Evolutionary conservation across 2,888 invertebrate genomes (phyloP), one percentile per base, ranked within the genome.

Genomic region (Hedychridium roseum): DNA sequence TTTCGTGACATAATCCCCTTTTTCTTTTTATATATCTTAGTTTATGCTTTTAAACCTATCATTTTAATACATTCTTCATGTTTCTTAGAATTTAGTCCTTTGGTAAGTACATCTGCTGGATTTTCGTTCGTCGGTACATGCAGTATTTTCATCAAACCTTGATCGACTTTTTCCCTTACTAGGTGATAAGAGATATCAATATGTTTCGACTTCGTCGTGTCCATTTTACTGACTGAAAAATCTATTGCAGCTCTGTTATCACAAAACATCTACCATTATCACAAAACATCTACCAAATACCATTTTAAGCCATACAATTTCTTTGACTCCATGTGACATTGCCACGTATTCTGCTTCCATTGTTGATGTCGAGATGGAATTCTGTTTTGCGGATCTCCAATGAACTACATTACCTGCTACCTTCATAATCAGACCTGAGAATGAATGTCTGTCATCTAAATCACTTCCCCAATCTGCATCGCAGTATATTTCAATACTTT

Each of bases 321-420:
- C 41, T 18, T 26, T 30, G 1, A 30, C 26, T 30, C 26, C 47
- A 12, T 17, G 9, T 12, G 21, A 28, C 37, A 36, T 12, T 1
- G 36, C 2, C n/a, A 42, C 28, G 28, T 46, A 40, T 27, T 40
- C 35, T 1, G 46, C 35, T 34, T 41, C 47, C 18, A 34, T 46
- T 11, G 35, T 34, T 2, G 34, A 47, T 1, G 26, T 36, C 2
- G 32, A 36, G 1, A 47, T 26, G 11, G 27, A 23, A 11, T 14
- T 34, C 35, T 40, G 40, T n/a, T 42, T 42, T 1, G 9, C 4
- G 6, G 26, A 32, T 23, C 9, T 23, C 42, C 42, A 42, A 4
- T 11, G 7, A 15, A 42, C 17, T n/a, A 16, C 4, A 15, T 35
- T 28, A 7, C 23, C 41, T 14, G 23, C 28, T 2, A 34, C 2